A percentile compares a stretch with the other conserved stretches of the same genome.
Conservation (phyloP, 1,140 invertebrate genomes). For the Drosophila sp. region DNA sequence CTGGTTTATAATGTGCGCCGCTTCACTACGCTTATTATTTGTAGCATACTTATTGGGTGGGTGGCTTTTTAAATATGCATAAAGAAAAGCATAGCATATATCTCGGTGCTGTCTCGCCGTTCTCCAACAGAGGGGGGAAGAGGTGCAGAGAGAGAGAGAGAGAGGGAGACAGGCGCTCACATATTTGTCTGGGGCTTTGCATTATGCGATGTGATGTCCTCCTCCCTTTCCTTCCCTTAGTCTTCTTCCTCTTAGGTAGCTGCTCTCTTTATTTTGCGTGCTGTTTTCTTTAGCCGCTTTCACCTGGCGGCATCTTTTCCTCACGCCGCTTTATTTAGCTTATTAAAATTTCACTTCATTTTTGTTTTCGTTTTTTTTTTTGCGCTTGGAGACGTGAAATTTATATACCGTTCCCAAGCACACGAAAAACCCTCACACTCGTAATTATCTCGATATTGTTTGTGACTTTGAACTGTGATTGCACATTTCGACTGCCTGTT, state of each 20-base stretch:
- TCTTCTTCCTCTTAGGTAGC: background rate
- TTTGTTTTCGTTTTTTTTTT: conserved; percentile 13
- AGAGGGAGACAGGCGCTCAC: conserved; percentile 3
- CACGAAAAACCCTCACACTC: background rate
- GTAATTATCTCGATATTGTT: conserved; percentile 45
- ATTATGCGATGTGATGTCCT: conserved; percentile 44
- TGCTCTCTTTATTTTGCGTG: conserved; percentile 34
- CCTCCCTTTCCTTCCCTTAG: background rate
- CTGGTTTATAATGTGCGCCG: conserved; percentile 59
- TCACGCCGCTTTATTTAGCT: conserved; percentile 56
- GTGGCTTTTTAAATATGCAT: conserved; percentile 66
- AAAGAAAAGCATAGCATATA: conserved; percentile 54
- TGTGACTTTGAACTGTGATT: conserved; percentile 52
- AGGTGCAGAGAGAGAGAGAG: too few species aligned
- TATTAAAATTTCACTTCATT: conserved; percentile 66
- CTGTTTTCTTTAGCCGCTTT: conserved; percentile 39
- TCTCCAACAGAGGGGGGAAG: background rate
- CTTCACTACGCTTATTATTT: conserved; percentile 72
- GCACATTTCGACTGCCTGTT: conserved; percentile 28
- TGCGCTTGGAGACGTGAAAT: conserved; percentile 30
- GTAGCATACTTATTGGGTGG: conserved; percentile 67
- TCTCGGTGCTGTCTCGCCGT: conserved; percentile 29
- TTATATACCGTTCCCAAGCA: conserved; percentile 18
- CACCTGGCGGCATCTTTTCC: conserved; percentile 47
- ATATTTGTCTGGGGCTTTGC: conserved; percentile 51